Conservation (phyloP, 2,113 vertebrate species). For the Engraulis encrasicolus region DNA sequence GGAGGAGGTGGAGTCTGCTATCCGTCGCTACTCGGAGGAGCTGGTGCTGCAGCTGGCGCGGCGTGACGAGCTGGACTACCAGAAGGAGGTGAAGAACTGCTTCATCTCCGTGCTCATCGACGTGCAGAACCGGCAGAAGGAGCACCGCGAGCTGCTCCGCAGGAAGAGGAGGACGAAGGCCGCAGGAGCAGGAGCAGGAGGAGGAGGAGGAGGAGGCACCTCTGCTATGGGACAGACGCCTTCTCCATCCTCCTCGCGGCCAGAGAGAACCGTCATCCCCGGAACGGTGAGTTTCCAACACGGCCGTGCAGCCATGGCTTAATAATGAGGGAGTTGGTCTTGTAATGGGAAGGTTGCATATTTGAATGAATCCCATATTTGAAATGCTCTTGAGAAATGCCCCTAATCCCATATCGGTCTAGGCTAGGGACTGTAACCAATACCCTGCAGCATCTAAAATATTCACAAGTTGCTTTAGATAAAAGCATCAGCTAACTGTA, state of each 20-base stretch:
- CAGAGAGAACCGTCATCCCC: constrained; percentile 77
- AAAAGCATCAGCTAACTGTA: no score
- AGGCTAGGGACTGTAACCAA: no score
- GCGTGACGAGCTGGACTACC: constrained; percentile 94
- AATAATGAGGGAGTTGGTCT: no score
- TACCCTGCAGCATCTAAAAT: no score
- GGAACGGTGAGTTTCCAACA: constrained; percentile 73
- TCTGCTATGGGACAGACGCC: constrained; percentile 62
- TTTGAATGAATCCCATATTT: no score
- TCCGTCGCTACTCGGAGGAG: constrained; percentile 89
- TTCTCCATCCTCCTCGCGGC: constrained; percentile 80
- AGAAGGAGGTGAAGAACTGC: constrained; percentile 98
- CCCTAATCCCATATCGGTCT: no score
- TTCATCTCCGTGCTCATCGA: constrained; percentile 96
- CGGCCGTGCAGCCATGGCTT: no score
- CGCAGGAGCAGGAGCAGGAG: constrained; percentile 60
- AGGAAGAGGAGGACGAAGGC: constrained; percentile 91
- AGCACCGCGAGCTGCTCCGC: constrained; percentile 87
- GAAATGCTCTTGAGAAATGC: no score
- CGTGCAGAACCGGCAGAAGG: constrained; percentile 94
- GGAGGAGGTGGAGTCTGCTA: constrained; percentile 85
- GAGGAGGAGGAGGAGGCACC: no score
- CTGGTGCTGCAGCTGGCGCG: constrained; percentile 91
- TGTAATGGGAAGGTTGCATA: no score
- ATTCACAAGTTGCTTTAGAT: no score